Evolutionary conservation across 2,797 vertebrate genomes (phyloP).

Genomic region (Craterocephalus amniculus): DNA sequence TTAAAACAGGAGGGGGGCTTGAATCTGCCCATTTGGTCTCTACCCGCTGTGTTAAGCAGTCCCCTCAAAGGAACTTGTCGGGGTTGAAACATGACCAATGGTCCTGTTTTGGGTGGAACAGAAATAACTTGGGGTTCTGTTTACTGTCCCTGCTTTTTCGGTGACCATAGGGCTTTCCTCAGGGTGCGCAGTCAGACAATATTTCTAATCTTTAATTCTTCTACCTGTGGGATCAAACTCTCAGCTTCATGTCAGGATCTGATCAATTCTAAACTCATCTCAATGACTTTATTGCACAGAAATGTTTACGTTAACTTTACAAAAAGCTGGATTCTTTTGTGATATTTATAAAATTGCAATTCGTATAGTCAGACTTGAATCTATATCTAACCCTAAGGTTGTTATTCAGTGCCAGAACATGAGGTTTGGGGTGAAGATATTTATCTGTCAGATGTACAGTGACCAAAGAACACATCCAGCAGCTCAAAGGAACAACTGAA

Average conservation of each 20-base stretch:
- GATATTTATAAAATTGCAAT: not conserved
- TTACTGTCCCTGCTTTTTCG: constrained; percentile 51
- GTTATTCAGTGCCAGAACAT: not conserved
- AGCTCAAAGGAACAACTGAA: not conserved
- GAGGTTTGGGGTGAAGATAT: constrained; percentile 13
- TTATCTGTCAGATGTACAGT: constrained; percentile 5
- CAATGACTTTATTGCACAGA: not conserved
- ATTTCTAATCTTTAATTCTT: constrained; percentile 8
- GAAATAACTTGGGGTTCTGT: constrained; percentile 68
- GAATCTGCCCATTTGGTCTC: constrained; percentile 56
- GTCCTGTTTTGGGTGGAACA: constrained; percentile 45
- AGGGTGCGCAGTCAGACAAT: constrained; percentile 11
- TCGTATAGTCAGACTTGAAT: not conserved
- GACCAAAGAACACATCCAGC: constrained; percentile 10
- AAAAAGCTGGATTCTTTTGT: not conserved
- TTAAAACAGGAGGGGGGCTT: constrained; percentile 44
- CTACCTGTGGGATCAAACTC: not conserved
- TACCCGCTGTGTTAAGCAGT: constrained; percentile 58
- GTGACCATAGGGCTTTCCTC: not conserved
- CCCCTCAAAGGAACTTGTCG: constrained; percentile 51
- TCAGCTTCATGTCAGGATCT: not conserved
- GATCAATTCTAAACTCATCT: not conserved
- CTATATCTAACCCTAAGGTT: constrained; percentile 1
- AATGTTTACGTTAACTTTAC: not conserved
- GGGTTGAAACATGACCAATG: constrained; percentile 66